Evolutionary conservation across 2,888 invertebrate species (phyloP).

Genomic region (Trachelus iudaicus): DNA sequence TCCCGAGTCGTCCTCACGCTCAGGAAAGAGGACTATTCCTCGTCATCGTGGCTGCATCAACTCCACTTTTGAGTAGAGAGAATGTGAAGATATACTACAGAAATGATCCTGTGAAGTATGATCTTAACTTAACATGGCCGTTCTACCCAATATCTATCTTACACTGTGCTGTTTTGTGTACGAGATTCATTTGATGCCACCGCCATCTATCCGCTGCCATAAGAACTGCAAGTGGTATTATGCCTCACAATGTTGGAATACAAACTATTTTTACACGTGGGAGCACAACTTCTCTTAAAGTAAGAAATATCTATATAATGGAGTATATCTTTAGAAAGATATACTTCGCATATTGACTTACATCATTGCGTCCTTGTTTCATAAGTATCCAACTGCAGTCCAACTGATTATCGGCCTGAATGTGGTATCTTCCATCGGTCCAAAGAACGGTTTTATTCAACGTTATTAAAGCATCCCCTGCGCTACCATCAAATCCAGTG

Average conservation of each 20-base stretch:
- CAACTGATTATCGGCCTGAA: constrained; percentile 87
- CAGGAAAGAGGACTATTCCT: constrained; percentile 64
- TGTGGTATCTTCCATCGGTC: constrained; percentile 90
- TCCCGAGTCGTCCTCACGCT: constrained; percentile 58
- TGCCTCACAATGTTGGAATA: not conserved
- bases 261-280: not conserved
- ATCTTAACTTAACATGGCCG: constrained; percentile 41
- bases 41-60: constrained; percentile 71
- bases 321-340: not conserved
- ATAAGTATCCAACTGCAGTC: constrained; percentile 92
- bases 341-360: constrained; percentile 41
- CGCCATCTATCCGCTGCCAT: constrained; percentile 27
- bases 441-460: constrained; percentile 80
- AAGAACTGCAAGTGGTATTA: not conserved
- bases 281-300: not conserved
- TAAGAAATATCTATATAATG: not conserved
- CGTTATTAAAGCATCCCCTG: constrained; percentile 79
- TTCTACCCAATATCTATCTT: not conserved
- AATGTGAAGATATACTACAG: constrained; percentile 74
- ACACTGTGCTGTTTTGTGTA: not conserved
- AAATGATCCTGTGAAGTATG: constrained; percentile 75
- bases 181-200: not conserved
- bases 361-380: constrained; percentile 75
- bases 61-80: constrained; percentile 68
- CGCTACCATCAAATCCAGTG: constrained; percentile 83